phyloP scores from a whole-genome alignment of 2,888 invertebrate species.

The Andrena camellia region DNA sequence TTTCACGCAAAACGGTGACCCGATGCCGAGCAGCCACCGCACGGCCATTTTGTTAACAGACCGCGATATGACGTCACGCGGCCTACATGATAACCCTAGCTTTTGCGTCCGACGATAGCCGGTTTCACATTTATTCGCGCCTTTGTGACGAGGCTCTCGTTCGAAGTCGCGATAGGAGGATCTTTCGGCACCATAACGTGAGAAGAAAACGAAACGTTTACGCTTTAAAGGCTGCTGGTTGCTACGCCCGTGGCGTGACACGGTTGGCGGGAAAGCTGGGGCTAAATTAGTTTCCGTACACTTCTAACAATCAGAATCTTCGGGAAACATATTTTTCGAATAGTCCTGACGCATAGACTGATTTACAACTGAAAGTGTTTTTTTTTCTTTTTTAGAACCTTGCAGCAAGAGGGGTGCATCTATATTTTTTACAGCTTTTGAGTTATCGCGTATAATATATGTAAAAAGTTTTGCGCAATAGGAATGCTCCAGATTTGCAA shows the following conservation, averaged over 20 bases:
- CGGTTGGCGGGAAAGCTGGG: constrained; percentile 40
- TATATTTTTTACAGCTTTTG: no score
- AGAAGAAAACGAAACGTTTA: constrained; percentile 1
- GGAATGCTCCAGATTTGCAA: no score
- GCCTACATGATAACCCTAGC: constrained; percentile 81
- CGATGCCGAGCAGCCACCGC: constrained; percentile 36
- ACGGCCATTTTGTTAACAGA: constrained; percentile 76
- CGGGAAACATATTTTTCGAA: not conserved
- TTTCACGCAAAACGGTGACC: constrained; percentile 58
- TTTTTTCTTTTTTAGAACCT: no score
- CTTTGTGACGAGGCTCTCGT: not conserved
- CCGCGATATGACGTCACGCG: constrained; percentile 79
- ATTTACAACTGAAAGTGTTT: no score
- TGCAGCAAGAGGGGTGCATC: no score
- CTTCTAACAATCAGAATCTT: no score
- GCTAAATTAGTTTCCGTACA: not conserved
- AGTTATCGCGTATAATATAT: no score
- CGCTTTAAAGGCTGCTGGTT: not conserved
- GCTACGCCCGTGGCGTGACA: not conserved
- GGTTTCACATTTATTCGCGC: constrained; percentile 26
- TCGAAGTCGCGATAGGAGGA: not conserved
- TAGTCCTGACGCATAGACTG: no score
- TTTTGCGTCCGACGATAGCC: constrained; percentile 44
- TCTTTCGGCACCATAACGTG: not conserved
- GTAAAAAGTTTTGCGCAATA: no score